phyloP scores from a whole-genome alignment of 2,797 vertebrate genomes.

The Pseudomugil tenellus region DNA sequence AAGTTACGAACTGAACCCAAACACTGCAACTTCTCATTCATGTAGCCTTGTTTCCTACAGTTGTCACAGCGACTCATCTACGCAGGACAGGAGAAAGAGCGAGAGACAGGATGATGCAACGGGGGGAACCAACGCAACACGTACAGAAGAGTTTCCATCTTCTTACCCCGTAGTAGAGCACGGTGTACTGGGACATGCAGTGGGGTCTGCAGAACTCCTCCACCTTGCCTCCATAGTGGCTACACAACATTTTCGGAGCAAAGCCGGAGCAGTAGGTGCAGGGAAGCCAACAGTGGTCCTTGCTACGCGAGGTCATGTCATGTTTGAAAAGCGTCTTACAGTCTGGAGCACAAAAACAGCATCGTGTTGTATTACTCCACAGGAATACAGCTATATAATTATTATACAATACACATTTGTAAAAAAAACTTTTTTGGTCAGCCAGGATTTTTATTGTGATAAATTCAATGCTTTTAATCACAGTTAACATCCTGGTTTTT shows the following conservation, averaged over 20 bases:
- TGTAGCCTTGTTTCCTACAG: slow-evolving; percentile 93
- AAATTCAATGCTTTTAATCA: not conserved
- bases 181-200: slow-evolving; percentile 97
- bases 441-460: not conserved
- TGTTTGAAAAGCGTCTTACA: slow-evolving; percentile 93
- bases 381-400: not conserved
- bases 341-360: slow-evolving; percentile 71
- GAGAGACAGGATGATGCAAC: not conserved
- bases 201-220: slow-evolving; percentile 96
- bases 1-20: slow-evolving; percentile 93
- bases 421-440: too few relatives aligned
- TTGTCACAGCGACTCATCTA: slow-evolving; percentile 96
- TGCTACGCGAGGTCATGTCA: slow-evolving; percentile 85
- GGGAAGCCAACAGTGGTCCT: slow-evolving; percentile 85
- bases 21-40: slow-evolving; percentile 93
- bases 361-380: not conserved
- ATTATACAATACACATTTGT: too few relatives aligned
- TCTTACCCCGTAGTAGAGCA: slow-evolving; percentile 89
- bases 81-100: not conserved
- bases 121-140: not conserved
- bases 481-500: not conserved
- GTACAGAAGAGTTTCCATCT: not conserved
- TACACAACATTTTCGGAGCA: slow-evolving; percentile 89
- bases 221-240: slow-evolving; percentile 90
- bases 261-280: slow-evolving; percentile 93